Conservation (phyloP, 2,113 vertebrate species). For the Heterotilapia buettikoferi region DNA sequence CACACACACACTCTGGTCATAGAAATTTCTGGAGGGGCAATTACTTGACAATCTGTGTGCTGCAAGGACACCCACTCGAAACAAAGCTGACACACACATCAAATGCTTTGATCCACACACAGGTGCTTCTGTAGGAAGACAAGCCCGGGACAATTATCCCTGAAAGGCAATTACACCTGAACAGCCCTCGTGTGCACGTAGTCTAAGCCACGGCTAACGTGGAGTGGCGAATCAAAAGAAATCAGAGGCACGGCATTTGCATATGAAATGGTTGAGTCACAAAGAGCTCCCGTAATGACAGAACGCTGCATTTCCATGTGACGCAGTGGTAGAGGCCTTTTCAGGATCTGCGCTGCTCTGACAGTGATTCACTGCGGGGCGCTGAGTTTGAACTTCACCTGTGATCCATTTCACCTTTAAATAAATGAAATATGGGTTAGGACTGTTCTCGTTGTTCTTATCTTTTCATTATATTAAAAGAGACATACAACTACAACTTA, state of each 20-base stretch:
- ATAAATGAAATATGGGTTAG: not conserved
- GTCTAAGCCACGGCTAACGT: conserved; percentile 46
- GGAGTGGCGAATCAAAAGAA: conserved; percentile 70
- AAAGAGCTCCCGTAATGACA: conserved; percentile 56
- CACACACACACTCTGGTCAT: conserved; percentile 2
- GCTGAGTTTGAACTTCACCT: not conserved
- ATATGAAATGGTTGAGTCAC: conserved; percentile 68
- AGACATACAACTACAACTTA: not conserved
- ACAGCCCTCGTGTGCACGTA: conserved; percentile 49
- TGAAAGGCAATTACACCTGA: conserved; percentile 70
- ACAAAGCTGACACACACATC: conserved; percentile 63
- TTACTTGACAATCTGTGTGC: conserved; percentile 48
- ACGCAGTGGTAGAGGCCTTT: conserved; percentile 1
- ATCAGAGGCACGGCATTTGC: conserved; percentile 60
- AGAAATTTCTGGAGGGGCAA: conserved; percentile 56
- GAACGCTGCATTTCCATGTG: conserved; percentile 38
- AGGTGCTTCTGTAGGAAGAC: conserved; percentile 71
- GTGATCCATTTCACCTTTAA: not conserved
- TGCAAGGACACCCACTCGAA: conserved; percentile 52
- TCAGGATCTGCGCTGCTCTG: not conserved
- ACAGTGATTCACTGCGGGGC: not conserved
- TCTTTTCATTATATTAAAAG: not conserved
- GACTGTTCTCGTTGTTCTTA: not conserved
- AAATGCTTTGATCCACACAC: conserved; percentile 70
- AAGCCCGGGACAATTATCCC: conserved; percentile 57